A percentile compares a stretch with the other conserved stretches of the same genome.
Evolutionary conservation across 2,797 vertebrate genomes (phyloP).

Genomic region (Ptychobarbus kaznakovi): DNA sequence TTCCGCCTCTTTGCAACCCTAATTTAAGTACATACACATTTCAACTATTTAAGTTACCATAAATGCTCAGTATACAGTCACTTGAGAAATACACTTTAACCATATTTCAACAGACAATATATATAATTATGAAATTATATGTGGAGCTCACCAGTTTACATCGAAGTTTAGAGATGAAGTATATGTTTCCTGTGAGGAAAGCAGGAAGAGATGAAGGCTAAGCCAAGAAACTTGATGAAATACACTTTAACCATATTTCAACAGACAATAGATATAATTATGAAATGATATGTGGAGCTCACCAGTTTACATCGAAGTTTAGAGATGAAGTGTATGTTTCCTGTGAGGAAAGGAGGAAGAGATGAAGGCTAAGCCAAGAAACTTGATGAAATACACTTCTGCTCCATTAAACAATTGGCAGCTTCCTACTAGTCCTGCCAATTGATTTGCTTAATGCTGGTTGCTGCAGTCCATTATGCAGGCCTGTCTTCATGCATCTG

Average conservation of each 20-base stretch:
- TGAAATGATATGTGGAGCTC: too few relatives aligned
- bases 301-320: neutral
- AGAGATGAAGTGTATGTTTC: neutral
- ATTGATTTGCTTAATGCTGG: conserved; percentile 75
- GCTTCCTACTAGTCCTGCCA: conserved; percentile 69
- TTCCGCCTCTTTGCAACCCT: too few relatives aligned
- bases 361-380: conserved; percentile 41
- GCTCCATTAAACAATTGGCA: conserved; percentile 76
- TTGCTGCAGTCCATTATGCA: conserved; percentile 72
- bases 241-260: conserved; percentile 38
- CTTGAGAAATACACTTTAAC: too few relatives aligned
- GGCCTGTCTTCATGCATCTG: conserved; percentile 64
- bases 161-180: too few relatives aligned
- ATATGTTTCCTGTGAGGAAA: neutral
- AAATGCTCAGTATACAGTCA: too few relatives aligned
- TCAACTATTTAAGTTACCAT: too few relatives aligned
- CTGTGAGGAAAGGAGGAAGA: neutral
- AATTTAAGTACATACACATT: too few relatives aligned
- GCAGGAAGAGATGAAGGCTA: neutral
- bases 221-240: conserved; percentile 60
- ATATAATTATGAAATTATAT: too few relatives aligned
- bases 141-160: too few relatives aligned
- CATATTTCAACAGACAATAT: too few relatives aligned
- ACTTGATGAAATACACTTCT: conserved; percentile 63
- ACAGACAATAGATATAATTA: too few relatives aligned